Conservation (phyloP, 1,140 invertebrate genomes). For the Plectus sambesii region DNA sequence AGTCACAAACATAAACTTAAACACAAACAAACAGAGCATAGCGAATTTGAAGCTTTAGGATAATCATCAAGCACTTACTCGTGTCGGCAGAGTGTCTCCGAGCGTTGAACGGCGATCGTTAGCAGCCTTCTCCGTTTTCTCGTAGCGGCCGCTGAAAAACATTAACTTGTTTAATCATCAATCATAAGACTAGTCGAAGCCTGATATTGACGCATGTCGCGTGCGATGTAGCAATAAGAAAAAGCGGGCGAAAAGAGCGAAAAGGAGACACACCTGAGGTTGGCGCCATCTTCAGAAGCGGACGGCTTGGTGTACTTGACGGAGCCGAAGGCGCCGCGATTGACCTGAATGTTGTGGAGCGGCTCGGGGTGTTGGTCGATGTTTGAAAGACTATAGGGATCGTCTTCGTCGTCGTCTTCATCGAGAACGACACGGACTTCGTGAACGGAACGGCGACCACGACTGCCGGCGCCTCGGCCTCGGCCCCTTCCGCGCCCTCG, state of each 20-base stretch:
- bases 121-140: conserved; percentile 27
- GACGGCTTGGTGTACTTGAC: no score
- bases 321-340: conserved; percentile 14
- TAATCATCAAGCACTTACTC: conserved; percentile 21
- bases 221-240: no score
- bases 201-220: no score
- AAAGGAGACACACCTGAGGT: no score
- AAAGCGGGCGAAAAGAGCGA: no score
- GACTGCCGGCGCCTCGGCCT: conserved; percentile 3
- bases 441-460: background rate
- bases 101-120: conserved; percentile 14
- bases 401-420: conserved; percentile 19
- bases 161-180: no score
- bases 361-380: conserved; percentile 38
- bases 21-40: no score
- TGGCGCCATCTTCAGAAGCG: no score
- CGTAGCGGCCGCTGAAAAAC: conserved; percentile 27
- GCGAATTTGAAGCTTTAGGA: background rate
- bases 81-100: no score
- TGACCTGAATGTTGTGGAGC: conserved; percentile 31
- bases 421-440: no score
- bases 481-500: conserved; percentile 4
- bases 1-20: no score
- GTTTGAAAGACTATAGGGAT: conserved; percentile 35
- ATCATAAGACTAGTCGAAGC: no score